phyloP scores from a whole-genome alignment of 1,140 invertebrate species.

The Cyclargus thomasi region DNA sequence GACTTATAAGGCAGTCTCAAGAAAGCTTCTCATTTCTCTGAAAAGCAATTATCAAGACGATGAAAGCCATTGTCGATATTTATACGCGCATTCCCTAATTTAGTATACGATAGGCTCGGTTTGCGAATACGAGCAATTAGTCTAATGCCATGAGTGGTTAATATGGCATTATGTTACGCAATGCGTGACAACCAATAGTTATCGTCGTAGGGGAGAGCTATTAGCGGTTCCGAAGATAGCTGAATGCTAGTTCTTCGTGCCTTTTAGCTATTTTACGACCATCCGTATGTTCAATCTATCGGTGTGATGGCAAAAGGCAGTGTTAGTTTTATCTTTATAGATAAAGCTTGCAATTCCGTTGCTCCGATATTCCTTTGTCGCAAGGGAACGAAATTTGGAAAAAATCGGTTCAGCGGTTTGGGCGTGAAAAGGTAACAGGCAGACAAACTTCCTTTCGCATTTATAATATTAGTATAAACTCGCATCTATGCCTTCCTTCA shows the following conservation, averaged over 20 bases:
- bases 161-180: conserved; percentile 8
- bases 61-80: background rate
- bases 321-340: no score
- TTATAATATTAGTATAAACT: no score
- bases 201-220: background rate
- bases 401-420: no score
- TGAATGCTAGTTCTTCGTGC: background rate
- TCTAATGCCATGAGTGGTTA: conserved; percentile 12
- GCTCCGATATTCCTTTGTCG: no score
- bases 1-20: background rate
- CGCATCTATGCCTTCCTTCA: no score
- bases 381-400: no score
- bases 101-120: background rate
- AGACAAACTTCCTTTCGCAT: no score
- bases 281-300: background rate
- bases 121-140: background rate
- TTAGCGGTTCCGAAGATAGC: conserved; percentile 10
- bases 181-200: conserved; percentile 11
- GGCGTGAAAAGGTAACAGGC: no score
- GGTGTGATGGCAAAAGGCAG: background rate
- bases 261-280: conserved; percentile 1
- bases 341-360: no score
- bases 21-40: background rate
- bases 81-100: background rate
- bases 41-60: background rate